Evolutionary conservation across 2,888 invertebrate genomes (phyloP), one percentile per base, ranked within the genome.

Genomic region (Apoderus coryli): DNA sequence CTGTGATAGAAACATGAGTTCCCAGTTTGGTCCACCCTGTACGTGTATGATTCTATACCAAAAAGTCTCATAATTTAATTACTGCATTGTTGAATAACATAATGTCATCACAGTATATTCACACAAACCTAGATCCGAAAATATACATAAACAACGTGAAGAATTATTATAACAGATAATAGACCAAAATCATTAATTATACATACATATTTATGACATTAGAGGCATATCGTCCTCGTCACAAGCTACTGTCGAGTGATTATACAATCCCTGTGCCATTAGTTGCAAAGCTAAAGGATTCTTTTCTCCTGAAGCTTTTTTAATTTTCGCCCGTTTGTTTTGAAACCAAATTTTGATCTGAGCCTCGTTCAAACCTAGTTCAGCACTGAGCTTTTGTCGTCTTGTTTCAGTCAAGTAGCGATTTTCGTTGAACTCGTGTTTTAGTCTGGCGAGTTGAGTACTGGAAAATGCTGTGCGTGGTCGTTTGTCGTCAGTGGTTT

Each of bases 311-410:
- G 74, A 74, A 0, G 86, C 72, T 55, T 93, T 93, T 67, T 95
- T 95, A 57, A 92, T 80, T 64, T 93, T 93, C 39, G 95, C 95
- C n/a, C 93, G 69, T 58, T 93, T 92, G 64, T 93, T 92, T 64
- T 93, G 88, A 64, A 90, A 89, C 90, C 89, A 92, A 56, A 92
- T 92, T 66, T 92, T 92, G 56, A 89, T 95, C 61, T 95, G 95
- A 0, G 90, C 89, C 58, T 96, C 95, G 47, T 93, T 92, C 33
- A 95, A 67, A 1, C 86, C 84, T 34, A 95, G 64, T 48, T 92
- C 90, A 3, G 76, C 69, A 11, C 93, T 90, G 36, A 95, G 64
- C 41, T 85, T 78, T 55, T 89, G 89, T 25, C 95, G 68, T 42
- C 93, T 65, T 37, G 84, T 70, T 56, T 95, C 95, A 1, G 92